Base-by-base conservation (phyloP, 1,140 invertebrate species). In the Lethrus apterus region DNA sequence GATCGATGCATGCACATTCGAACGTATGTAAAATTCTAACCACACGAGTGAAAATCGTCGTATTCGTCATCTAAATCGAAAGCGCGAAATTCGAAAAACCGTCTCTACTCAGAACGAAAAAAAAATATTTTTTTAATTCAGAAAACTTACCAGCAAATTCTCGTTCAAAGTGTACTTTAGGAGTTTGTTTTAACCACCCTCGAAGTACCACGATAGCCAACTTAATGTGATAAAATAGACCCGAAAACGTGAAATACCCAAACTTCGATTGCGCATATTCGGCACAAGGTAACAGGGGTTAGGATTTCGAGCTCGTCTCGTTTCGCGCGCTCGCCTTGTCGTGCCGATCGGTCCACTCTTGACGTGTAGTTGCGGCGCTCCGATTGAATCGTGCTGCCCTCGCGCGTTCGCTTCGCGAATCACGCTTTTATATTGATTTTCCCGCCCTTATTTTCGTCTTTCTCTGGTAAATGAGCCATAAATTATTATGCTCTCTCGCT, bases 151-250 rank as follows among this genome's bases (percentile, higher is more conserved):
- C n/a, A n/a, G n/a, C n/a, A n/a, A n/a, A n/a, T n/a, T n/a, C n/a
- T n/a, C n/a, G n/a, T n/a, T n/a, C n/a, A n/a, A n/a, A n/a, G n/a
- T n/a, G n/a, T n/a, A n/a, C n/a, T n/a, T n/a, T n/a, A n/a, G n/a
- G n/a, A n/a, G n/a, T n/a, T n/a, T n/a, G n/a, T n/a, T n/a, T n/a
- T n/a, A 54, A 60, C 58, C 60, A 58, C 58, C 60, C 57, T 60
- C 44, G 49, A 34, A 60, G 58, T 48, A 62, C 49, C 58, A 62
- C 60, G 60, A 47, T 56, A 51, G 60, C 60, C 58, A 62, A 62
- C 60, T 62, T 62, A 62, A 60, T 60, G 60, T 44, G 50, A 56
- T 46, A 38, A 62, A 60, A 60, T 58, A 58, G 47, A 33, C 13
- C 56, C 52, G 56, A 60, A 54, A 60, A 62, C 57, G 54, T 57